Evolutionary conservation across 2,888 invertebrate species (phyloP).

Genomic region (Drosophila maculinotata): DNA sequence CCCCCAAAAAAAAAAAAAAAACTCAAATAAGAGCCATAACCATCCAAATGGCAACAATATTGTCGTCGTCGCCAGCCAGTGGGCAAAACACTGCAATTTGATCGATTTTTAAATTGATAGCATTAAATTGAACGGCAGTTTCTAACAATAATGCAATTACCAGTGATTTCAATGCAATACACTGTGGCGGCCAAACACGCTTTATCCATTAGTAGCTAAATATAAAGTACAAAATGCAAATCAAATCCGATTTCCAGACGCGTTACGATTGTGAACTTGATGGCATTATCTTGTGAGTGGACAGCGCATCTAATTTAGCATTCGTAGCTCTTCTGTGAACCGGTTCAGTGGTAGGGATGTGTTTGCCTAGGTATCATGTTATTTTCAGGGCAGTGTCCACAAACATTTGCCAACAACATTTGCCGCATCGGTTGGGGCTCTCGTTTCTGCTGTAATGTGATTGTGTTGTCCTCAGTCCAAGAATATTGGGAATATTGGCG

Average conservation of each 20-base stretch:
- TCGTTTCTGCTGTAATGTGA: too few species aligned
- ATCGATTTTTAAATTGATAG: slow-evolving; percentile 69
- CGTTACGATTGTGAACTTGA: neutral
- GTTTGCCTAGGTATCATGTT: too few species aligned
- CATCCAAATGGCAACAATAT: slow-evolving; percentile 20
- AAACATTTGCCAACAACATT: too few species aligned
- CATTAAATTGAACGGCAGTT: slow-evolving; percentile 37
- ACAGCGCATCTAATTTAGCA: too few species aligned
- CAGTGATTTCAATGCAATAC: neutral
- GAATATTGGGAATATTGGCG: too few species aligned
- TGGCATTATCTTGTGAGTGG: neutral
- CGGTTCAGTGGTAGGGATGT: neutral
- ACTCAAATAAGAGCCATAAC: neutral
- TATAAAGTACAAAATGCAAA: neutral
- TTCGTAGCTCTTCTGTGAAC: neutral
- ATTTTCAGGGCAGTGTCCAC: too few species aligned
- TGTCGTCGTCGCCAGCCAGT: neutral
- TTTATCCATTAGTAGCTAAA: slow-evolving; percentile 2
- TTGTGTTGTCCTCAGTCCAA: too few species aligned
- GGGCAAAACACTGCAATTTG: slow-evolving; percentile 42
- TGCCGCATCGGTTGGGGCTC: too few species aligned
- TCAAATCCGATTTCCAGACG: neutral
- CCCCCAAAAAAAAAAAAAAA: too few species aligned
- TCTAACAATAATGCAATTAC: slow-evolving; percentile 25
- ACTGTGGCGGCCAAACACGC: neutral